Conservation (phyloP, 2,797 vertebrate genomes). For the Chiloscyllium punctatum region DNA sequence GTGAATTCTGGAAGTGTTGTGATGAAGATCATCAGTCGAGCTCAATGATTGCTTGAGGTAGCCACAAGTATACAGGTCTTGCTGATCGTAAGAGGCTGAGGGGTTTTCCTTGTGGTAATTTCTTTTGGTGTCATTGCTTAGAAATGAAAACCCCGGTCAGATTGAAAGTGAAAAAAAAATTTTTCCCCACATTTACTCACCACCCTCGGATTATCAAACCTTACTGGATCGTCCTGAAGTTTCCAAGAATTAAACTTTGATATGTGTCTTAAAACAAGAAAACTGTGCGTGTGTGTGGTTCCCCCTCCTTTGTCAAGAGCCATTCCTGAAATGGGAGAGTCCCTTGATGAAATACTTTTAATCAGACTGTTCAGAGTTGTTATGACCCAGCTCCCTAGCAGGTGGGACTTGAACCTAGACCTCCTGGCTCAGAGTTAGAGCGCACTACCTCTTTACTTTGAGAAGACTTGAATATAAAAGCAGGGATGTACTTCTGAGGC, state of each 20-base stretch:
- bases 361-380: too few relatives aligned
- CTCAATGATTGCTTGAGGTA: not conserved
- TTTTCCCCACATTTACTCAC: not conserved
- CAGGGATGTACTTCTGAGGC: too few relatives aligned
- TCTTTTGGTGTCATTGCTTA: not conserved
- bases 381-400: too few relatives aligned
- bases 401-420: too few relatives aligned
- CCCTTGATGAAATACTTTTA: too few relatives aligned
- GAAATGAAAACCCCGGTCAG: not conserved
- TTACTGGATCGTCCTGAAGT: not conserved
- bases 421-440: too few relatives aligned
- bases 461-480: too few relatives aligned
- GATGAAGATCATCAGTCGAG: not conserved
- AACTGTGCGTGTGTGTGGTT: slow-evolving; percentile 39
- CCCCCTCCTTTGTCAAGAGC: slow-evolving; percentile 47
- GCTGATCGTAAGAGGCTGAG: not conserved
- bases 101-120: not conserved
- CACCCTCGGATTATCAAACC: not conserved
- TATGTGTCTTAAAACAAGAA: not conserved
- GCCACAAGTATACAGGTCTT: not conserved
- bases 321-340: slow-evolving; percentile 7
- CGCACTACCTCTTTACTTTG: too few relatives aligned
- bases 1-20: not conserved
- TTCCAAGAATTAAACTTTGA: not conserved
- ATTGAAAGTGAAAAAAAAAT: not conserved